phyloP scores from a whole-genome alignment of 2,113 vertebrate genomes.

The Tachycineta bicolor region DNA sequence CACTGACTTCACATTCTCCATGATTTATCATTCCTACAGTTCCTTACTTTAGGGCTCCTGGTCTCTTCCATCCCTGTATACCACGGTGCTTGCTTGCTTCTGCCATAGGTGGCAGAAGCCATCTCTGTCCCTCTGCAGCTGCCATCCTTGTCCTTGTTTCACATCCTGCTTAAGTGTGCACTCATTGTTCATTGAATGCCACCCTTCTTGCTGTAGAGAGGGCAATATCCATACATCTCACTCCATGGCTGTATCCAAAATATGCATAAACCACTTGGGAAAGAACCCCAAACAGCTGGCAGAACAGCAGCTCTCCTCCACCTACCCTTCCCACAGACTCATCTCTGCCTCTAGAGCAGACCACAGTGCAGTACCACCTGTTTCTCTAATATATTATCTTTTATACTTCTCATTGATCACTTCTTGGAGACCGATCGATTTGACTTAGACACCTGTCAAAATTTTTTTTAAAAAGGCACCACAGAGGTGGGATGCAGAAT shows the following conservation, averaged over 20 bases:
- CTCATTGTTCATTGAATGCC: background rate
- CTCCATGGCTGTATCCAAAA: background rate
- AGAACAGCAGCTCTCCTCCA: background rate
- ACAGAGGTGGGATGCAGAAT: background rate
- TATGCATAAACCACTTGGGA: rapidly evolving
- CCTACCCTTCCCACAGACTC: background rate
- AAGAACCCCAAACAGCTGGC: rapidly evolving
- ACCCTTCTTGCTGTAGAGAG: background rate
- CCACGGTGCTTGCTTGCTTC: background rate
- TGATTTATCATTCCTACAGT: background rate
- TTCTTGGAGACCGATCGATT: background rate
- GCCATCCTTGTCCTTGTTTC: background rate
- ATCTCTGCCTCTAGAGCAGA: background rate
- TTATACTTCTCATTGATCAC: background rate
- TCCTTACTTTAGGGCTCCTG: background rate
- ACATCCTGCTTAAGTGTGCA: background rate
- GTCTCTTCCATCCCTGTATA: background rate
- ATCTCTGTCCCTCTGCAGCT: background rate
- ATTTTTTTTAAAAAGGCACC: background rate
- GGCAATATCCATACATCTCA: background rate
- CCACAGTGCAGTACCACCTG: rapidly evolving
- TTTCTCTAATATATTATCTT: background rate
- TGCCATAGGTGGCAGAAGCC: background rate
- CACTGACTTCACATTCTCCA: background rate
- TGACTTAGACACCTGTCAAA: background rate